phyloP scores from a whole-genome alignment of 2,888 invertebrate genomes.

The Athetis lepigone region DNA sequence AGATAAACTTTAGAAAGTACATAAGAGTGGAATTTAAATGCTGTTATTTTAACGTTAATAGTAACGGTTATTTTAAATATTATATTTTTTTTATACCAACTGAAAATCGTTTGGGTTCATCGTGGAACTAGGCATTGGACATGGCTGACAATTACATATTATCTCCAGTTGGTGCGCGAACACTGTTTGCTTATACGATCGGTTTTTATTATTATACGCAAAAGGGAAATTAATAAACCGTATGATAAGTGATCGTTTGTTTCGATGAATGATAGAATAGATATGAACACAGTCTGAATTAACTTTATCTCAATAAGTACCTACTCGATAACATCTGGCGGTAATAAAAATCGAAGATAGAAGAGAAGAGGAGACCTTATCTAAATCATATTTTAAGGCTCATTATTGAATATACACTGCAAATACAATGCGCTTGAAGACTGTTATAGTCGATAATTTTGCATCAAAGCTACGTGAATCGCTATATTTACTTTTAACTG shows the following conservation, averaged over 20 bases:
- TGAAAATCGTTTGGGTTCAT: too few relatives aligned
- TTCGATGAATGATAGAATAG: slow-evolving; percentile 40
- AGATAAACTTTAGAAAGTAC: too few relatives aligned
- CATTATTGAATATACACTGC: slow-evolving; percentile 17
- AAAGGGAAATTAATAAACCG: slow-evolving; percentile 27
- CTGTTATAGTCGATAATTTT: slow-evolving; percentile 26
- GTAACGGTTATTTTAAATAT: too few relatives aligned
- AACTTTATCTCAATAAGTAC: slow-evolving; percentile 34
- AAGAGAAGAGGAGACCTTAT: slow-evolving; percentile 38
- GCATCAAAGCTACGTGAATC: slow-evolving; percentile 35
- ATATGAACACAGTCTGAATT: slow-evolving; percentile 34
- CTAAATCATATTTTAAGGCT: slow-evolving; percentile 47
- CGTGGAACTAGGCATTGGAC: too few relatives aligned
- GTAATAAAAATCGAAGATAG: slow-evolving; percentile 48
- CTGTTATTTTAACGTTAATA: too few relatives aligned
- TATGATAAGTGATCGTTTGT: slow-evolving; percentile 13
- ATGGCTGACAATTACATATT: too few relatives aligned
- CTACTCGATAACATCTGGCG: slow-evolving; percentile 41
- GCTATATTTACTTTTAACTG: slow-evolving; percentile 31
- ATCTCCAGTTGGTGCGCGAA: neutral
- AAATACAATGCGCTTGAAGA: slow-evolving; percentile 26
- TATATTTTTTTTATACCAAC: too few relatives aligned
- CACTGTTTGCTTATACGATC: slow-evolving; percentile 6
- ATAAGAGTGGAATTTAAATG: too few relatives aligned
- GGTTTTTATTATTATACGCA: slow-evolving; percentile 10